Percentiles rank a stretch among this genome's conserved stretches.
These are phyloP conservation scores for Nematolebias whitei DNA, from an alignment of 2,113 vertebrate species.

Conservation along the genomic window DNA sequence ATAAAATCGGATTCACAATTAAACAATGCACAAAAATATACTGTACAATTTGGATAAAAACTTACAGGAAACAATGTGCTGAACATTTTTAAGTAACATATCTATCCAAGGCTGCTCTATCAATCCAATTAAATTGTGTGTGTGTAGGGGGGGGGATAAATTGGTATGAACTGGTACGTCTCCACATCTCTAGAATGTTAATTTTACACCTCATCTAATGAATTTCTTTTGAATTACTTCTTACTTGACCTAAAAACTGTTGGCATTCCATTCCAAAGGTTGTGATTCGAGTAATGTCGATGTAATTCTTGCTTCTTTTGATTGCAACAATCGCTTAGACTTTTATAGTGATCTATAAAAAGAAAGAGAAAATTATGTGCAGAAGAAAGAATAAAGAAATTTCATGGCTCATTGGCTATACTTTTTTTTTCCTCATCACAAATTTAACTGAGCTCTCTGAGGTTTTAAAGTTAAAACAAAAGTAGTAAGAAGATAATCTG, in stretches of 20 bases:
- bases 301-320: not conserved
- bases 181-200: too few species aligned
- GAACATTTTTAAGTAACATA: too few species aligned
- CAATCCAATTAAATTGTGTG: too few species aligned
- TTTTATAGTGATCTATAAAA: not conserved
- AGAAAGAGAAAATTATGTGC: slow-evolving; percentile 14
- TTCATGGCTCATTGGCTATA: slow-evolving; percentile 47
- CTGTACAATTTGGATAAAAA: too few species aligned
- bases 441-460: not conserved
- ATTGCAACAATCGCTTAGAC: slow-evolving; percentile 22
- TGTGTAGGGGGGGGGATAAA: too few species aligned
- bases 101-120: too few species aligned
- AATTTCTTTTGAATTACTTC: too few species aligned
- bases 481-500: slow-evolving; percentile 1
- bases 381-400: slow-evolving; percentile 32
- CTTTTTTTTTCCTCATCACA: slow-evolving; percentile 14
- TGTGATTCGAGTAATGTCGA: not conserved
- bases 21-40: too few species aligned
- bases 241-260: not conserved
- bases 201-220: too few species aligned
- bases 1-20: too few species aligned
- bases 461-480: not conserved
- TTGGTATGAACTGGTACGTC: too few species aligned
- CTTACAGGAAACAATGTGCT: too few species aligned
- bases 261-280: slow-evolving; percentile 1